Conservation (phyloP, 2,888 invertebrate genomes). For the Noctua janthina region DNA sequence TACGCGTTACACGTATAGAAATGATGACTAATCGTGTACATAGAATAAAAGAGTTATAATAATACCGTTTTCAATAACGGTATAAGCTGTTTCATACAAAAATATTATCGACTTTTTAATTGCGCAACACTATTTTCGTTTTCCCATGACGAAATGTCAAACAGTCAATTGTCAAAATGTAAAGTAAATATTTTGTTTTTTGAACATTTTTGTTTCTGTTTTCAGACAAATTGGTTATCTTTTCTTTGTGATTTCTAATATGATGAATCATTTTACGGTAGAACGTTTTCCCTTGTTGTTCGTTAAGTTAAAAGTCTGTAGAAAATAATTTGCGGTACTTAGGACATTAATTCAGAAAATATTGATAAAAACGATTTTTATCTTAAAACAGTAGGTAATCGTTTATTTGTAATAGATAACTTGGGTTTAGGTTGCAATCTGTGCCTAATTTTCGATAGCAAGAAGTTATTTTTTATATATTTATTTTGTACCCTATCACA, state of each 20-base stretch:
- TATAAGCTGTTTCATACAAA: slow-evolving; percentile 43
- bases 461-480: no score
- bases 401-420: slow-evolving; percentile 1
- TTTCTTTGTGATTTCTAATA: slow-evolving; percentile 1
- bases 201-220: neutral
- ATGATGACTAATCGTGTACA: slow-evolving; percentile 49
- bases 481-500: no score
- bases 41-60: slow-evolving; percentile 27
- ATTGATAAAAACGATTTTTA: neutral
- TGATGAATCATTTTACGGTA: neutral
- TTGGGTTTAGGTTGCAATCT: neutral
- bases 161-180: slow-evolving; percentile 33
- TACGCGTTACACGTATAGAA: slow-evolving; percentile 50
- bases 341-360: neutral
- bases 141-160: slow-evolving; percentile 59
- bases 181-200: slow-evolving; percentile 15
- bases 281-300: neutral
- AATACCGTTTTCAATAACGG: slow-evolving; percentile 45
- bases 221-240: neutral
- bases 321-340: neutral
- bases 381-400: neutral
- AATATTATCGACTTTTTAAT: slow-evolving; percentile 54
- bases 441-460: no score
- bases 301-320: neutral
- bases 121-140: slow-evolving; percentile 71